Evolutionary conservation across 2,113 vertebrate species (phyloP).

Genomic region (Coptodon rendalli): DNA sequence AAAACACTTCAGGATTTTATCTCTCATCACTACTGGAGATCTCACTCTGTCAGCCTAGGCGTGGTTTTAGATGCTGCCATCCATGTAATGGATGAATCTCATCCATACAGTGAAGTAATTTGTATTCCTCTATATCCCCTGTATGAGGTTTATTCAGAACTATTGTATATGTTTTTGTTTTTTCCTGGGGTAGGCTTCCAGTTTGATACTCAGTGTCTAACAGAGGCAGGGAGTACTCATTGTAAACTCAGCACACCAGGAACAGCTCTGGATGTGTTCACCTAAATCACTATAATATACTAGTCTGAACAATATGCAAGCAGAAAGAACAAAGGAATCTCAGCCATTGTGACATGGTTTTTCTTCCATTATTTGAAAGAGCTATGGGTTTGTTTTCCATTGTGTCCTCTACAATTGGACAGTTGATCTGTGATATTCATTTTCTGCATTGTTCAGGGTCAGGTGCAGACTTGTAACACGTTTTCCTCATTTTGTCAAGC

Average conservation of each 20-base stretch:
- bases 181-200: slow-evolving; percentile 32
- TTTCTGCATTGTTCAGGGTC: slow-evolving; percentile 8
- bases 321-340: slow-evolving; percentile 64
- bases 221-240: background rate
- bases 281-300: slow-evolving; percentile 17
- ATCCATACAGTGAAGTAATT: slow-evolving; percentile 40
- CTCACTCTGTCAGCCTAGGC: slow-evolving; percentile 20
- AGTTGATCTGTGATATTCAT: slow-evolving; percentile 5
- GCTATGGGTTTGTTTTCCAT: background rate
- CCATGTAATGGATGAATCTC: slow-evolving; percentile 27
- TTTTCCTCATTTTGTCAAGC: slow-evolving; percentile 10
- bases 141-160: slow-evolving; percentile 26
- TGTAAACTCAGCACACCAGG: slow-evolving; percentile 33
- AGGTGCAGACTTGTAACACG: background rate
- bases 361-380: slow-evolving; percentile 35
- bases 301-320: slow-evolving; percentile 68
- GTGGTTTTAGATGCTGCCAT: slow-evolving; percentile 16
- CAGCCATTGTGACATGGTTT: slow-evolving; percentile 62
- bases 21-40: slow-evolving; percentile 50
- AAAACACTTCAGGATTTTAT: slow-evolving; percentile 33
- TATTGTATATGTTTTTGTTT: slow-evolving; percentile 31
- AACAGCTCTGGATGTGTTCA: slow-evolving; percentile 33
- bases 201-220: slow-evolving; percentile 5
- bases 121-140: slow-evolving; percentile 28
- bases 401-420: background rate